Evolutionary conservation across 2,888 invertebrate species (phyloP).

Genomic region (Drosophila fungiperda): DNA sequence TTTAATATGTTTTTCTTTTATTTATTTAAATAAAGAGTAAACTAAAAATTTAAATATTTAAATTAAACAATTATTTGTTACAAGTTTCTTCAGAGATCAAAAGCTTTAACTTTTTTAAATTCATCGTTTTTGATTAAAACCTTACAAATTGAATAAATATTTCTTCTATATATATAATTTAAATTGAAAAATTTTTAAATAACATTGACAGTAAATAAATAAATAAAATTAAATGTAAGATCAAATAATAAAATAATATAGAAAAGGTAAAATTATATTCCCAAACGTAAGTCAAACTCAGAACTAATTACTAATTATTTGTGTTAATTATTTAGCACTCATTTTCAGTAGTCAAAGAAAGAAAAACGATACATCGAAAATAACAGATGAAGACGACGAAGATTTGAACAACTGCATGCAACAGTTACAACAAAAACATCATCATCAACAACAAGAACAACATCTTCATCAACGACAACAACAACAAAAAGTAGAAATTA

Average conservation of each 20-base stretch:
- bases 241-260: no score
- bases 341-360: slow-evolving; percentile 24
- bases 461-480: not conserved
- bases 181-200: no score
- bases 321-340: not conserved
- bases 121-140: not conserved
- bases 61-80: no score
- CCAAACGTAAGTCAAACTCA: no score
- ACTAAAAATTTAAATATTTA: not conserved
- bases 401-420: slow-evolving; percentile 47
- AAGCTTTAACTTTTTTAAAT: not conserved
- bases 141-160: not conserved
- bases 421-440: slow-evolving; percentile 24
- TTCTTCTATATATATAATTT: no score
- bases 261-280: no score
- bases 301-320: not conserved
- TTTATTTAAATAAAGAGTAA: not conserved
- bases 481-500: not conserved
- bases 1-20: not conserved
- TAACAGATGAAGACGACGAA: slow-evolving; percentile 5
- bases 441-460: not conserved
- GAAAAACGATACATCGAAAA: slow-evolving; percentile 13
- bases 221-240: no score
- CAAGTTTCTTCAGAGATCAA: no score
- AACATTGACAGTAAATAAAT: no score